Percentiles rank a stretch among this genome's conserved stretches.
Conservation (phyloP, 2,888 invertebrate species). For the Mechanitis messenoides region DNA sequence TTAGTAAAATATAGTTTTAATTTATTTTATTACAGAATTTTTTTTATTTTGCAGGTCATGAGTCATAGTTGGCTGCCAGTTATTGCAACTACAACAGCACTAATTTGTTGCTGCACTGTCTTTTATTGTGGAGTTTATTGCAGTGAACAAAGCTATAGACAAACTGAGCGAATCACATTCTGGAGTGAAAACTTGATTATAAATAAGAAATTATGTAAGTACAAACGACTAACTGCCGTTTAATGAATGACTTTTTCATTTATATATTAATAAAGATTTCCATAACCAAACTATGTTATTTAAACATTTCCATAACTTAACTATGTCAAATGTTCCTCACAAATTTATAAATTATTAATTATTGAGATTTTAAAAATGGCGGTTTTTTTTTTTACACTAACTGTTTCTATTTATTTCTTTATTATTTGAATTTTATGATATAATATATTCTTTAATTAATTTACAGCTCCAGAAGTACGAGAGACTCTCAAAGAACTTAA, state of each 20-base stretch:
- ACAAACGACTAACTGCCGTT: neutral
- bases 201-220: conserved; percentile 22
- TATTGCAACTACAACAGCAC: conserved; percentile 17
- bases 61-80: conserved; percentile 8
- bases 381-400: too few relatives aligned
- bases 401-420: neutral
- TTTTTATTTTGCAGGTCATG: neutral
- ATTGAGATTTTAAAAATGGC: too few relatives aligned
- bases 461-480: conserved; percentile 41
- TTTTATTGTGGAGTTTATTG: conserved; percentile 14
- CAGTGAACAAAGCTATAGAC: conserved; percentile 23
- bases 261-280: too few relatives aligned
- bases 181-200: conserved; percentile 20
- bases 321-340: too few relatives aligned
- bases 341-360: too few relatives aligned
- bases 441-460: neutral
- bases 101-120: neutral
- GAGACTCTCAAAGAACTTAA: conserved; percentile 40
- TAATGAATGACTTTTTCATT: too few relatives aligned
- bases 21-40: neutral
- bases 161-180: conserved; percentile 17
- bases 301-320: too few relatives aligned
- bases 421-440: neutral
- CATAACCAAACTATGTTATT: too few relatives aligned
- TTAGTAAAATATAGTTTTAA: too few relatives aligned